Evolutionary conservation across 2,113 vertebrate genomes (phyloP), one percentile per base, ranked within the genome.

Genomic region (Mugil cephalus): DNA sequence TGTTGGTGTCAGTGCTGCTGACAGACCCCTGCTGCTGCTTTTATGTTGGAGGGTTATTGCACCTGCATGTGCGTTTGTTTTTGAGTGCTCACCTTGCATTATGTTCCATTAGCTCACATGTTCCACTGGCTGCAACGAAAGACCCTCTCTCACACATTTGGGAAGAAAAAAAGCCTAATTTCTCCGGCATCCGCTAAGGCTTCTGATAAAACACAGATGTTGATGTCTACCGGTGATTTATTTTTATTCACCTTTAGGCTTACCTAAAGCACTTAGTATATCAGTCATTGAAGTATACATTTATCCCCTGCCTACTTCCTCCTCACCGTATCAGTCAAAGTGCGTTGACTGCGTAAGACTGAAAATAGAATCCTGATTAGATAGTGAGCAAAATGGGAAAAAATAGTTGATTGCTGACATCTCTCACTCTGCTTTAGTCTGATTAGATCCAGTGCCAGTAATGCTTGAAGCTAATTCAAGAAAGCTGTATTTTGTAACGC

Each of bases 101-200:
- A 55, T 83, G 52, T 77, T 85, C 66, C 77, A 76, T 79, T 74
- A 66, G 62, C 30, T 69, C 60, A 73, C 61, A 55, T 73, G 60
- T 71, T 73, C 68, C 70, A 63, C 1, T 30, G n/a, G 14, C 52
- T 62, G 47, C 56, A 84, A 36, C 63, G 12, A 67, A 10, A 45
- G 17, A 56, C 47, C 24, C 34, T 5, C 17, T 12, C 24, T 70
- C 14, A 69, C 53, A 34, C 43, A 60, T 3, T 43, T 8, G 30
- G 19, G 11, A 5, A 47, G 14, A 46, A 42, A 17, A 36, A 48
- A 48, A 21, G 1, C 12, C 21, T 6, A 2, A 2, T 14, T 40
- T 21, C 13, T 45, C 6, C 40, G 46, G 45, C 40, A 64, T 12
- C 15, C 43, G 5, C 5, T 30, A 30, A 54, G 35, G 18, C 13